These are phyloP conservation scores for Sarcophaga peregrina DNA, from an alignment of 1,140 invertebrate species.

Conservation along the genomic window DNA sequence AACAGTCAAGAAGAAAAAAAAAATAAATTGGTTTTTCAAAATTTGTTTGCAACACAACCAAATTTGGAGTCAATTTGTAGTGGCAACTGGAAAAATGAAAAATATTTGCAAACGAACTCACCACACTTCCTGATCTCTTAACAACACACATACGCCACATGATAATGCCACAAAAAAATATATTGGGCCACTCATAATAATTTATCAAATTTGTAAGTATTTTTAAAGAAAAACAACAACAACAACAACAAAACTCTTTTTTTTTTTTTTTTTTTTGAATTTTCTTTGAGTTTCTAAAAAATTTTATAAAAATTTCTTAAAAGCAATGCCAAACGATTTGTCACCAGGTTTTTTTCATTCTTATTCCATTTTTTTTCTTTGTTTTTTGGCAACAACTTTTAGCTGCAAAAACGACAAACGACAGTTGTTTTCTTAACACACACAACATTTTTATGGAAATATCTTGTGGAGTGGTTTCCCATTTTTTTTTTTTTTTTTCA, in stretches of 20 bases:
- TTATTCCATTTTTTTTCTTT: too few species aligned
- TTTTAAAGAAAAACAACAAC: not conserved
- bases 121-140: not conserved
- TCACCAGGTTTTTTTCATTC: not conserved
- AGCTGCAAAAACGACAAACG: not conserved
- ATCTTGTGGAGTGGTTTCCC: not conserved
- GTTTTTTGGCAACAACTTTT: not conserved
- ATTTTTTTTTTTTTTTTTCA: not conserved
- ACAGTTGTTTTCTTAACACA: too few species aligned
- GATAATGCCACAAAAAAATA: too few species aligned
- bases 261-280: too few species aligned
- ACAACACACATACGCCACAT: too few species aligned
- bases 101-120: not conserved
- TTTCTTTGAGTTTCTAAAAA: not conserved
- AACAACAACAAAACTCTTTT: not conserved
- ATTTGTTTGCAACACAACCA: not conserved
- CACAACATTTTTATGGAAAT: not conserved
- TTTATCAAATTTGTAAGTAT: not conserved
- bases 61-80: slow-evolving; percentile 21
- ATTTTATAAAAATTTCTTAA: not conserved
- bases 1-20: too few species aligned
- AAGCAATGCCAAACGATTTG: slow-evolving; percentile 27
- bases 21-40: too few species aligned
- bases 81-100: not conserved
- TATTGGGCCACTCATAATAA: too few species aligned